Conservation (phyloP, 1,140 invertebrate genomes). For the Thalassaphorura encarpata region DNA sequence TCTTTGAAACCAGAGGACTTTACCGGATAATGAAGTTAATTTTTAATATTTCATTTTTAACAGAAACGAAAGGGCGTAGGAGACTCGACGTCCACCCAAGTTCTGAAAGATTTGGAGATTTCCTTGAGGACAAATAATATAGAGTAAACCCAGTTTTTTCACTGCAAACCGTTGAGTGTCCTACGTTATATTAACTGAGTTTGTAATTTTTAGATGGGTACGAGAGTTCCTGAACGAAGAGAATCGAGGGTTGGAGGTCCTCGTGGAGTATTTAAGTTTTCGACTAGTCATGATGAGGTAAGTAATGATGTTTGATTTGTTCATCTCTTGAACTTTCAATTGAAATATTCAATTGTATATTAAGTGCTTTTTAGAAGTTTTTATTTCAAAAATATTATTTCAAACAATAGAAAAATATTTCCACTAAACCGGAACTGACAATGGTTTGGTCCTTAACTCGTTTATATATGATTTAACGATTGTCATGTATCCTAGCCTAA, state of each 20-base stretch:
- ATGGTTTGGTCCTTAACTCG: not conserved
- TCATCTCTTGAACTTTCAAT: no score
- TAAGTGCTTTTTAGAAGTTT: no score
- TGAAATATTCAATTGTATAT: no score
- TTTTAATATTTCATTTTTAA: constrained; percentile 53
- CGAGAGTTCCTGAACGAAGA: constrained; percentile 92
- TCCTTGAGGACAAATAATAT: constrained; percentile 98
- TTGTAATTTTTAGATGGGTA: constrained; percentile 72
- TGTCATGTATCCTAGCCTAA: not conserved
- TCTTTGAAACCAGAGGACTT: no score
- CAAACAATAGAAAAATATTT: not conserved
- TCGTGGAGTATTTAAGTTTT: constrained; percentile 95
- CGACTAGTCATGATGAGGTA: constrained; percentile 75
- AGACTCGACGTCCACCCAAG: constrained; percentile 95
- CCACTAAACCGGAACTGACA: not conserved
- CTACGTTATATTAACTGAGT: no score
- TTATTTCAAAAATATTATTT: no score
- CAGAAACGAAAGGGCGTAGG: constrained; percentile 95
- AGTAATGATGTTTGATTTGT: constrained; percentile 10
- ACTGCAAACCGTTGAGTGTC: not conserved
- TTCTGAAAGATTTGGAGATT: constrained; percentile 94
- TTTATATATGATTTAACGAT: not conserved
- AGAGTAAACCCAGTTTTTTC: constrained; percentile 59
- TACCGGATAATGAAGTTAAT: no score
- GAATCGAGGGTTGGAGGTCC: constrained; percentile 88